Percentiles rank a stretch among this genome's conserved stretches.
Conservation (phyloP, 2,113 vertebrate species). For the Tragelaphus imberbis region DNA sequence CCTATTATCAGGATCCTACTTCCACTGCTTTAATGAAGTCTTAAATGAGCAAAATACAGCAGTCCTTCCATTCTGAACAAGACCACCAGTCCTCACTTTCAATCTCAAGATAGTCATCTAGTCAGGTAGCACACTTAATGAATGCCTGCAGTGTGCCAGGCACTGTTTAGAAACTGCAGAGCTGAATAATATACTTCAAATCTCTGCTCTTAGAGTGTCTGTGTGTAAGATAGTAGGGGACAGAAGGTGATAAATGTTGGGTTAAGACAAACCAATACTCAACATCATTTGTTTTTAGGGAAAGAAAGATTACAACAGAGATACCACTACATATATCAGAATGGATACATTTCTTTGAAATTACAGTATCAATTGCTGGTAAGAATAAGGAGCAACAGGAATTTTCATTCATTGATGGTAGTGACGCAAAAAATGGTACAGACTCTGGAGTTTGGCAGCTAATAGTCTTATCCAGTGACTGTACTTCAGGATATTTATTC, state of each 20-base stretch:
- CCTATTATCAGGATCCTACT: not conserved
- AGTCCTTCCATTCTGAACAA: not conserved
- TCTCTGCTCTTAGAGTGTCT: not conserved
- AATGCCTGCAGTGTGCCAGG: not conserved
- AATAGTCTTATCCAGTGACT: not conserved
- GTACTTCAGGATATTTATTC: not conserved
- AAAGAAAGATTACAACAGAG: not conserved
- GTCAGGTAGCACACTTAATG: not conserved
- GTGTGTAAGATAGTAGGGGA: not conserved
- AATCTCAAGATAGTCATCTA: not conserved
- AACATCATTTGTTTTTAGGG: not conserved
- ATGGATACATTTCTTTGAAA: not conserved
- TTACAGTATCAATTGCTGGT: not conserved
- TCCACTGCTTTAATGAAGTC: not conserved
- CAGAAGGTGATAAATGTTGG: not conserved
- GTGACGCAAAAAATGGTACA: not conserved
- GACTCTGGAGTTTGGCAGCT: not conserved
- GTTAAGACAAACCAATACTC: not conserved
- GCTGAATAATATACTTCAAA: not conserved
- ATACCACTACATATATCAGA: not conserved
- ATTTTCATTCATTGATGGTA: not conserved
- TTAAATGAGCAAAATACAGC: not conserved
- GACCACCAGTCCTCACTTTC: not conserved
- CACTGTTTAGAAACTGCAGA: not conserved
- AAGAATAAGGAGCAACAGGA: not conserved